A percentile compares a stretch with the other conserved stretches of the same genome.
Evolutionary conservation across 2,888 invertebrate genomes (phyloP).

Genomic region (Sarcophaga caerulescens): DNA sequence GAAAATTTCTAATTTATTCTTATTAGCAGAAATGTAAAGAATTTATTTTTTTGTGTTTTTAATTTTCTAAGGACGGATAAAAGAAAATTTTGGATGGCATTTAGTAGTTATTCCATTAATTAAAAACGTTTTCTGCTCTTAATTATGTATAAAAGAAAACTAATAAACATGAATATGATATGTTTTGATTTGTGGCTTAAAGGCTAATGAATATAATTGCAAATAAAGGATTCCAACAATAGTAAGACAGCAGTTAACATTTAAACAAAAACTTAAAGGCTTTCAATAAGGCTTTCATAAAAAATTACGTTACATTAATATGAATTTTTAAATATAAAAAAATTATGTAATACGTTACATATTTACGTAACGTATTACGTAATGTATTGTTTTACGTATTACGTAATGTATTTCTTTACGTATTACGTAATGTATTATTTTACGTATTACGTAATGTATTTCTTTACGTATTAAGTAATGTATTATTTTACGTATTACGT

Average conservation of each 20-base stretch:
- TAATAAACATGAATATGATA: conserved; percentile 40
- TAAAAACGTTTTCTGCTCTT: background rate
- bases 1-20: background rate
- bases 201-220: background rate
- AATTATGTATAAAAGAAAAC: background rate
- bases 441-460: too few relatives aligned
- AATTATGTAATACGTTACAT: too few relatives aligned
- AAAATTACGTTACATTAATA: too few relatives aligned
- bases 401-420: too few relatives aligned
- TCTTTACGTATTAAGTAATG: too few relatives aligned
- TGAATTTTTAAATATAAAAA: too few relatives aligned
- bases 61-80: conserved; percentile 51
- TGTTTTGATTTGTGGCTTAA: conserved; percentile 55
- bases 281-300: too few relatives aligned
- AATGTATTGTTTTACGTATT: too few relatives aligned
- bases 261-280: background rate
- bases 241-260: background rate
- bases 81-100: conserved; percentile 39
- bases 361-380: too few relatives aligned
- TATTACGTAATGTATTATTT: too few relatives aligned
- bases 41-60: background rate
- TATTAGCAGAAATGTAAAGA: background rate
- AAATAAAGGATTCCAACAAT: background rate
- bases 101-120: background rate
- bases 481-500: too few relatives aligned